Evolutionary conservation across 2,888 invertebrate genomes (phyloP), one percentile per base, ranked within the genome.

Genomic region (Lacanobia oleracea): DNA sequence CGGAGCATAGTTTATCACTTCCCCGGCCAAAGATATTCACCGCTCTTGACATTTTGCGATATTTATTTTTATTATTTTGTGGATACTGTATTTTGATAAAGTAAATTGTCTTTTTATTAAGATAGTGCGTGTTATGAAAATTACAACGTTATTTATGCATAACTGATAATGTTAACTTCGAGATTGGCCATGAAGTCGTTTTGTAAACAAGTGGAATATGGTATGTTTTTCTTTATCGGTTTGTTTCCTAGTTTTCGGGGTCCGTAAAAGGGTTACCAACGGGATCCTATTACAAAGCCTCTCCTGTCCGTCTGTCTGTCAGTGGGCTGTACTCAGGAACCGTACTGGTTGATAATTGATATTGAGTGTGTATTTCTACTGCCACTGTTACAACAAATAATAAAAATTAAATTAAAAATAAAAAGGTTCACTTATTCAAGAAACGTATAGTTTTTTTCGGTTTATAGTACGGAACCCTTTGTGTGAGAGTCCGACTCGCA

Each of bases 1-100:
- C 84, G 87, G 81, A 86, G 87, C 78, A 85, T 81, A 87, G 91
- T 90, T 91, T 91, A 92, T 91, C 90, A 79, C 57, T 64, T 27
- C 53, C 14, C 33, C 64, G 67, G 72, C 78, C 62, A 57, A 67
- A 83, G 83, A 79, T 74, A 61, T 78, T 67, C 33, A 50, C 27
- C 23, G 81, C 66, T 69, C 83, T 83, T 80, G 79, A 80, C 83
- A 69, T 74, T 83, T 48, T 8, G 57, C 37, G 21, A 51, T 78
- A 72, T 67, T 64, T 54, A 68, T 72, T 72, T 53, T 54, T 57
- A 62, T 59, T 40, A 62, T 62, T 73, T 63, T 43, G 57, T 56
- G 51, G 27, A 12, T 53, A 33, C 9, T 18, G 18, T 45, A 23
- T 57, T 56, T 56, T 21, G 27, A 71, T 16, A 77, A n/a, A 23